A percentile compares a stretch with the other conserved stretches of the same genome.
These are phyloP conservation scores for Coenobita brevimanus DNA, from an alignment of 1,140 invertebrate species.

Conservation along the genomic window DNA sequence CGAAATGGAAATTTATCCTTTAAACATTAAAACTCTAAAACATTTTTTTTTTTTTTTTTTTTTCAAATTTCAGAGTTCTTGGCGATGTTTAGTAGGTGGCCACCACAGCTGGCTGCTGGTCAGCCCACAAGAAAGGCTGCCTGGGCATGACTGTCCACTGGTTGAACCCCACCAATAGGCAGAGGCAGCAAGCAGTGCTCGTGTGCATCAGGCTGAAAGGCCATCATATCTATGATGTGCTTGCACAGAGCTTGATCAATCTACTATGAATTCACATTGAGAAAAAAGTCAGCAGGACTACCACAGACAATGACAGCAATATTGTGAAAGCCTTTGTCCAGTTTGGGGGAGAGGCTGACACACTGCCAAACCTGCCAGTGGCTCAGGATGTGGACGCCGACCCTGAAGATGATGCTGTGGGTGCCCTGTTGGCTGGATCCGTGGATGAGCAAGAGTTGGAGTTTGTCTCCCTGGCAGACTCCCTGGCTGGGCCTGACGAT, in stretches of 20 bases:
- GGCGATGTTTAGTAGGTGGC: slow-evolving; percentile 17
- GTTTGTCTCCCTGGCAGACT: neutral
- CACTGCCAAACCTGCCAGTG: neutral
- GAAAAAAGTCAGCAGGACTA: slow-evolving; percentile 22
- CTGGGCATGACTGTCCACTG: slow-evolving; percentile 52
- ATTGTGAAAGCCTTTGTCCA: no score
- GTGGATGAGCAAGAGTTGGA: no score
- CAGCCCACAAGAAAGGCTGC: slow-evolving; percentile 33
- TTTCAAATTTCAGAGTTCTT: slow-evolving; percentile 36
- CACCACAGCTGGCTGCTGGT: slow-evolving; percentile 47
- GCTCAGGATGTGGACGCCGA: slow-evolving; percentile 1
- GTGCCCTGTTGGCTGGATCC: neutral
- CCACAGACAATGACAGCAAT: slow-evolving; percentile 39
- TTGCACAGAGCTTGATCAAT: slow-evolving; percentile 30
- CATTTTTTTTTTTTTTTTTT: no score
- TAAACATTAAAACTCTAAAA: neutral
- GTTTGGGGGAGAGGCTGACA: neutral
- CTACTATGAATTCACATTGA: neutral
- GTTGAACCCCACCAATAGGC: slow-evolving; percentile 18
- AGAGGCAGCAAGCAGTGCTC: slow-evolving; percentile 20
- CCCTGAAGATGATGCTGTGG: neutral
- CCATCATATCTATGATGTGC: slow-evolving; percentile 38
- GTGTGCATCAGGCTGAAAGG: slow-evolving; percentile 20
- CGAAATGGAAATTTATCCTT: neutral
- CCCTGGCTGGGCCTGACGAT: slow-evolving; percentile 10